Percentiles rank a stretch among this genome's conserved stretches.
phyloP scores from a whole-genome alignment of 1,140 invertebrate species.

The Aphelenchoides fujianensis region DNA sequence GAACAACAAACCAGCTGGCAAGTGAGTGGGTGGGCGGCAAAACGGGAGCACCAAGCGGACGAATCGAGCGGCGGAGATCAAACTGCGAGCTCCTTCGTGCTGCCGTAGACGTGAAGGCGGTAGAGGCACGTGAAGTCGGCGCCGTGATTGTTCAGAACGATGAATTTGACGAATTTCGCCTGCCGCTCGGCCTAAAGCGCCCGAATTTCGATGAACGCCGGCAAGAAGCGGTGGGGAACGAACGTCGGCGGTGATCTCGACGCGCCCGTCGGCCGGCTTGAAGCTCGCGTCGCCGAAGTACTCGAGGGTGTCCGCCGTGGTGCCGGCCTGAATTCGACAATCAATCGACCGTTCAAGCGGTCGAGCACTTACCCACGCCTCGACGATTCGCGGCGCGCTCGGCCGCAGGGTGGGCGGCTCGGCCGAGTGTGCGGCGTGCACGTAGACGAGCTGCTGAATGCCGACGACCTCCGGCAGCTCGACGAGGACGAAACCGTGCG shows the following conservation, averaged over 20 bases:
- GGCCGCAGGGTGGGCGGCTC: neutral
- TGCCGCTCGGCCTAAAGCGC: neutral
- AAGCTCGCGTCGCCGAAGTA: neutral
- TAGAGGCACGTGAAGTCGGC: conserved; percentile 11
- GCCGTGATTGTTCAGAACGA: neutral
- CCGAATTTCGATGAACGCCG: no score
- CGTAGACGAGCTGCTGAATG: conserved; percentile 6
- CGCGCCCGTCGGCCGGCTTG: neutral
- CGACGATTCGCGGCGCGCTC: neutral
- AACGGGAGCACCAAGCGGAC: no score
- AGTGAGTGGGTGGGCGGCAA: no score
- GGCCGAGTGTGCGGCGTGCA: neutral
- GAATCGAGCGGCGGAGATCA: no score
- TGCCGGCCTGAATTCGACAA: neutral
- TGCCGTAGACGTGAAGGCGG: neutral
- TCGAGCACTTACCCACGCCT: neutral
- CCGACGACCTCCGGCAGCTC: neutral
- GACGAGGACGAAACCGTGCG: neutral
- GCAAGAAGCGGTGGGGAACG: neutral
- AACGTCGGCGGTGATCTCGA: neutral
- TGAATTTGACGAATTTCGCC: neutral
- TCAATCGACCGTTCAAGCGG: no score
- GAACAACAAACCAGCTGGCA: neutral
- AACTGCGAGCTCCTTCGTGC: neutral
- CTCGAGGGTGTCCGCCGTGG: neutral